Conservation (phyloP, 2,797 vertebrate genomes). For the Clarias platycephalus region DNA sequence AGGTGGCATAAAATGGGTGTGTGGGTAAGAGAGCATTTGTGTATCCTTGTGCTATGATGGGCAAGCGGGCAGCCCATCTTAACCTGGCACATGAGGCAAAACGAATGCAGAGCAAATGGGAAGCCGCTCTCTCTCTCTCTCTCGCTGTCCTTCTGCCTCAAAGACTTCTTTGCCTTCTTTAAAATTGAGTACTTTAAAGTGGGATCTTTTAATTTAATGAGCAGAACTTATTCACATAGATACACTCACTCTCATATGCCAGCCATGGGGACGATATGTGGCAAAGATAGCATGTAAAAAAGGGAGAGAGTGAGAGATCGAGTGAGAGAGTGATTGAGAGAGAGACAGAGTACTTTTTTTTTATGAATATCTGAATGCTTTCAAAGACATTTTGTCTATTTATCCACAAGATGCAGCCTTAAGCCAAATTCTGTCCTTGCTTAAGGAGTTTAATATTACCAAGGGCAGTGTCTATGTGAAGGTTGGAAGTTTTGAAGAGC, state of each 20-base stretch:
- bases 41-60: constrained; percentile 39
- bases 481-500: not conserved
- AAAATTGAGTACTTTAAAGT: constrained; percentile 27
- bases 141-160: not conserved
- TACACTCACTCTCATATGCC: constrained; percentile 6
- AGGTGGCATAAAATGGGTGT: constrained; percentile 50
- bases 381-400: constrained; percentile 27
- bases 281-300: constrained; percentile 1
- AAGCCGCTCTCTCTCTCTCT: not conserved
- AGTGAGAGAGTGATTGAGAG: not conserved
- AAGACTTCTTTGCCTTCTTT: constrained; percentile 20
- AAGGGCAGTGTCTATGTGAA: not conserved
- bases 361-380: constrained; percentile 14
- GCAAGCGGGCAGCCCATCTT: constrained; percentile 43
- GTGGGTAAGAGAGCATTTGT: constrained; percentile 34
- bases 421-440: not conserved
- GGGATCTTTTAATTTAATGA: not conserved
- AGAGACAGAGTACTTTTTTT: not conserved
- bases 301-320: not conserved
- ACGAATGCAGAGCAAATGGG: constrained; percentile 34
- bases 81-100: constrained; percentile 38
- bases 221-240: constrained; percentile 7
- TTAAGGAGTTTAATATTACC: constrained; percentile 14
- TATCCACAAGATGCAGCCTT: not conserved
- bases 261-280: constrained; percentile 21